Percentiles rank a stretch among this genome's conserved stretches.
These are phyloP conservation scores for Engystomops pustulosus DNA, from an alignment of 2,113 vertebrate species.

Conservation along the genomic window DNA sequence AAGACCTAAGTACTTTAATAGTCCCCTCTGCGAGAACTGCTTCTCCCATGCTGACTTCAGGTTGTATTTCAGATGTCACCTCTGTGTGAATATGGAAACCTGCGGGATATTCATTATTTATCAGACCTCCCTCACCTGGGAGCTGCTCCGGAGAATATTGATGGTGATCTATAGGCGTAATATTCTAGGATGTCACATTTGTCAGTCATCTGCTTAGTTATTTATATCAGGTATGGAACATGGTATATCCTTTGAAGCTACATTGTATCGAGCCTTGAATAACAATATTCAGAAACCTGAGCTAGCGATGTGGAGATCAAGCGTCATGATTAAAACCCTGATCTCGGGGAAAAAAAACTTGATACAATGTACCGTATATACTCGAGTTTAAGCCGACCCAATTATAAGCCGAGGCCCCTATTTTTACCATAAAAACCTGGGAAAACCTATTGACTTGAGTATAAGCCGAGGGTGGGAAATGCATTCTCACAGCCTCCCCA, in stretches of 20 bases:
- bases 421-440: no score
- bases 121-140: background rate
- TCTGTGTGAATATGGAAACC: slow-evolving; percentile 8
- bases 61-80: slow-evolving; percentile 8
- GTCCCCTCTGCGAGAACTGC: background rate
- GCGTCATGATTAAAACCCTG: background rate
- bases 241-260: background rate
- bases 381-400: no score
- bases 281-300: no score
- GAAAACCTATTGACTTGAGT: no score
- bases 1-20: background rate
- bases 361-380: no score
- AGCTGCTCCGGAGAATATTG: background rate
- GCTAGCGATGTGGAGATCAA: background rate
- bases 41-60: background rate
- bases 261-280: background rate
- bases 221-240: background rate
- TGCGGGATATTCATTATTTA: slow-evolving; percentile 37
- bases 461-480: no score
- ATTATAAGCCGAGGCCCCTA: no score
- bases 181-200: background rate
- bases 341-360: no score
- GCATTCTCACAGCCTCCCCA: no score
- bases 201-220: background rate
- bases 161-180: background rate